phyloP scores from a whole-genome alignment of 2,113 vertebrate genomes.

The Fregata magnificens region DNA sequence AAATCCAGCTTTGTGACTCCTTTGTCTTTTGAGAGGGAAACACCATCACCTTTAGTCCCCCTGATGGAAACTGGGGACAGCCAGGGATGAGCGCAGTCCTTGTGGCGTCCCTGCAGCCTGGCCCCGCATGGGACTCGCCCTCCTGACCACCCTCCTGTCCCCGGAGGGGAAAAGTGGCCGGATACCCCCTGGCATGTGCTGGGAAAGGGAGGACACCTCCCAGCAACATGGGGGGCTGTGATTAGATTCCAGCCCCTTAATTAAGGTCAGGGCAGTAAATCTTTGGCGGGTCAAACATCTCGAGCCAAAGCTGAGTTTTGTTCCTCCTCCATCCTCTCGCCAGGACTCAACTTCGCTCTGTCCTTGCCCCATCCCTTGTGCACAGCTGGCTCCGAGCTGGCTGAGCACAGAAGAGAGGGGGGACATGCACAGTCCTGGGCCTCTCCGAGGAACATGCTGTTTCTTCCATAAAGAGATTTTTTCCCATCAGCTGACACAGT shows the following conservation, averaged over 20 bases:
- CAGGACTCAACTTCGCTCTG: background rate
- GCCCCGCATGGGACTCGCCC: background rate
- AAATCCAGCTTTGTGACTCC: background rate
- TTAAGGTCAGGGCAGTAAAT: background rate
- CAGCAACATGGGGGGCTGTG: fast-evolving
- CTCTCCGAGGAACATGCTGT: fast-evolving
- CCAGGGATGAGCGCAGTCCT: background rate
- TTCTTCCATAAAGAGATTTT: background rate
- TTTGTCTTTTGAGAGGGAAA: background rate
- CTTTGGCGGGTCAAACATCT: background rate
- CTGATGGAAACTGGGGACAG: background rate
- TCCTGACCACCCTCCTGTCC: background rate
- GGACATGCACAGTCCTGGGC: background rate
- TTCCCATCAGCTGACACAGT: slow-evolving; percentile 23
- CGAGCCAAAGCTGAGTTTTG: background rate
- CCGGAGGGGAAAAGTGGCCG: fast-evolving
- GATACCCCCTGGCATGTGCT: fast-evolving
- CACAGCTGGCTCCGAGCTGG: background rate
- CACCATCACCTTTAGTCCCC: background rate
- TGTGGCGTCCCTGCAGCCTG: fast-evolving
- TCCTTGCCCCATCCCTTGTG: background rate
- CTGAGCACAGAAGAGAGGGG: background rate
- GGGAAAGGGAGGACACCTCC: background rate
- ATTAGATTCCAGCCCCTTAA: background rate
- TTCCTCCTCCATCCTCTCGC: background rate